A percentile compares a stretch with the other conserved stretches of the same genome.
Conservation (phyloP, 1,140 invertebrate genomes). For the Potamilus streckersoni region DNA sequence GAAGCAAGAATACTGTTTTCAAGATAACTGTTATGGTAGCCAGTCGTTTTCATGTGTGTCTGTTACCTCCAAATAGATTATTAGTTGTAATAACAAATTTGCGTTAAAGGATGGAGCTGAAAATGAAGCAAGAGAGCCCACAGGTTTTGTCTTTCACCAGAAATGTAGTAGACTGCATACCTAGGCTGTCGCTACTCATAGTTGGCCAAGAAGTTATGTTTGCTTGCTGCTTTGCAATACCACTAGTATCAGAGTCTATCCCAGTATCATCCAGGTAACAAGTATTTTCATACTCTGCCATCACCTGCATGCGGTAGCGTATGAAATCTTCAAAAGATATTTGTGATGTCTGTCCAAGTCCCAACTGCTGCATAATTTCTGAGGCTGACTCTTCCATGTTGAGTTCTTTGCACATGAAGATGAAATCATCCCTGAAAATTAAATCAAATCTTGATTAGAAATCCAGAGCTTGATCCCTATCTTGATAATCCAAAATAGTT, state of each 20-base stretch:
- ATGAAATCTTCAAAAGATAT: constrained; percentile 79
- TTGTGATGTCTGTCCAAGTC: constrained; percentile 72
- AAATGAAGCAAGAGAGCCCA: background rate
- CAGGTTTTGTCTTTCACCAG: too few species aligned
- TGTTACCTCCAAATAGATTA: too few species aligned
- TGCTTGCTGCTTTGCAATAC: constrained; percentile 15
- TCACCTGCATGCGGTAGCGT: constrained; percentile 72
- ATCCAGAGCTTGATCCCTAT: background rate
- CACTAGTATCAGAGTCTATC: constrained; percentile 37
- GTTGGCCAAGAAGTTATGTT: constrained; percentile 65
- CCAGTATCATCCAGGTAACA: constrained; percentile 27
- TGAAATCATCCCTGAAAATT: constrained; percentile 75
- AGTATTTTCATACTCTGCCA: constrained; percentile 55
- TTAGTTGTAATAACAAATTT: too few species aligned
- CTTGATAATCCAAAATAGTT: too few species aligned
- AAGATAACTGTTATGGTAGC: too few species aligned
- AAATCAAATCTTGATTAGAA: constrained; percentile 13
- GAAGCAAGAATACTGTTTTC: too few species aligned
- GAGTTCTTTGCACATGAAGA: constrained; percentile 75
- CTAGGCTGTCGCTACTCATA: constrained; percentile 76
- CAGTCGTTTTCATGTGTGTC: too few species aligned
- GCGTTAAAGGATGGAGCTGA: too few species aligned
- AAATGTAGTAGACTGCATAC: constrained; percentile 58
- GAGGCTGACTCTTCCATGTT: constrained; percentile 78
- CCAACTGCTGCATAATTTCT: constrained; percentile 77